phyloP scores from a whole-genome alignment of 2,888 invertebrate genomes.

The Arctia plantaginis region DNA sequence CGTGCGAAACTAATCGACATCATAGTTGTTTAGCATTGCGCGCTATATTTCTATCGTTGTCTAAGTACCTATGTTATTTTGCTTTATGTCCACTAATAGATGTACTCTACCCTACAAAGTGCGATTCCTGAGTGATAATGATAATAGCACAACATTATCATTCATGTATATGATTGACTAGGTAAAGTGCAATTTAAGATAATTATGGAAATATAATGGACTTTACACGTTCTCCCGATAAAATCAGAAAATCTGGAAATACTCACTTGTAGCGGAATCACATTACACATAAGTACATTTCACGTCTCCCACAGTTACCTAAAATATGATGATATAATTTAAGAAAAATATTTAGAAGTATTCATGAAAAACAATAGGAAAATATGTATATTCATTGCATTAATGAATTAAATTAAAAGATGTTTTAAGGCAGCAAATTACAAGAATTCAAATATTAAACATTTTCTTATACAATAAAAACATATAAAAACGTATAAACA shows the following conservation, averaged over 20 bases:
- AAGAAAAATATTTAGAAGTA: too few relatives aligned
- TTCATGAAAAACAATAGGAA: too few relatives aligned
- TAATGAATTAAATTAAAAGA: constrained; percentile 17
- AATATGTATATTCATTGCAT: constrained; percentile 11
- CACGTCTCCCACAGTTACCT: too few relatives aligned
- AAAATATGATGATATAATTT: neutral
- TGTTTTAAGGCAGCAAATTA: constrained; percentile 15
- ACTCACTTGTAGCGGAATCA: neutral
- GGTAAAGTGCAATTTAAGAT: constrained; percentile 1
- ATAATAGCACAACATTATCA: constrained; percentile 14
- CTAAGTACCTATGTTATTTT: neutral
- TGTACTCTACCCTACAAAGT: constrained; percentile 8
- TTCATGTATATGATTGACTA: constrained; percentile 16
- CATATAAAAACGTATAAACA: constrained; percentile 37
- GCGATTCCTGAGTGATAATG: constrained; percentile 12
- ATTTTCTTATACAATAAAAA: constrained; percentile 12
- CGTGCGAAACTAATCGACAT: constrained; percentile 60
- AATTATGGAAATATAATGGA: constrained; percentile 10
- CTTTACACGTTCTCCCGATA: constrained; percentile 2
- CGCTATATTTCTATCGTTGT: constrained; percentile 27
- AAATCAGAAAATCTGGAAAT: neutral
- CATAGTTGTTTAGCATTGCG: constrained; percentile 47
- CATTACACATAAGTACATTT: neutral
- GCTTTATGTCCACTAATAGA: constrained; percentile 1
- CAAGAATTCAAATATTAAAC: constrained; percentile 18